These are phyloP conservation scores for Hesperophylax magnus DNA, from an alignment of 1,140 invertebrate species.

Conservation along the genomic window DNA sequence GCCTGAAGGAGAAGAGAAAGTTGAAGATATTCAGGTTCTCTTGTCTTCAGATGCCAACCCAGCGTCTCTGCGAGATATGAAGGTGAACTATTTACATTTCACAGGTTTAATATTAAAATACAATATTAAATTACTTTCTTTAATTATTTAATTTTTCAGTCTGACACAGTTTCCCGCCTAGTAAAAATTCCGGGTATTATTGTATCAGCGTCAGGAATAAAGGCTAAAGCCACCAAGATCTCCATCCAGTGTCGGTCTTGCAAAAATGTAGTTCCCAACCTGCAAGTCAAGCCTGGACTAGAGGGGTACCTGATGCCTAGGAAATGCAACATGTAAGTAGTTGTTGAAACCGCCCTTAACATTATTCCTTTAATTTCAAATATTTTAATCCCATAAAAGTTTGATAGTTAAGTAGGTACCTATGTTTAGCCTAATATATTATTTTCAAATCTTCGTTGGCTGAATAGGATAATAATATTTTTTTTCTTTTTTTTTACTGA, in stretches of 20 bases:
- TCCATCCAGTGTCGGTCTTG: conserved; percentile 97
- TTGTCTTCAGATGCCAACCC: conserved; percentile 89
- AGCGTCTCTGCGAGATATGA: conserved; percentile 86
- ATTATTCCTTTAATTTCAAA: too few species aligned
- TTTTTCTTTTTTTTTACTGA: too few species aligned
- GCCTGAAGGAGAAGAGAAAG: conserved; percentile 89
- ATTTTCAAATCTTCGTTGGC: too few species aligned
- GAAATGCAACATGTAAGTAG: conserved; percentile 91
- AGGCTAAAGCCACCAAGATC: conserved; percentile 95
- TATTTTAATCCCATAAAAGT: too few species aligned
- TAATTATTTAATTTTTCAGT: conserved; percentile 74
- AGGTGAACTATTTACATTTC: conserved; percentile 71
- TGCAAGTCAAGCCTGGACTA: conserved; percentile 93
- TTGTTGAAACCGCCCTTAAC: background rate
- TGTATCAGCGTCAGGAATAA: conserved; percentile 93
- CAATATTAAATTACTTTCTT: background rate
- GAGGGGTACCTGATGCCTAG: conserved; percentile 98
- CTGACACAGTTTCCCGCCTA: conserved; percentile 91
- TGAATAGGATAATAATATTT: too few species aligned
- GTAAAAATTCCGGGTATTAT: conserved; percentile 98
- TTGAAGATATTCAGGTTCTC: conserved; percentile 96
- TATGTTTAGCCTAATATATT: too few species aligned
- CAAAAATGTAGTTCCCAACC: conserved; percentile 89
- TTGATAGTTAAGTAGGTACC: too few species aligned
- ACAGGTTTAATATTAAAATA: background rate